These are phyloP conservation scores for Pantherophis alleghaniensis DNA, from an alignment of 2,797 vertebrate genomes.

Conservation along the genomic window DNA sequence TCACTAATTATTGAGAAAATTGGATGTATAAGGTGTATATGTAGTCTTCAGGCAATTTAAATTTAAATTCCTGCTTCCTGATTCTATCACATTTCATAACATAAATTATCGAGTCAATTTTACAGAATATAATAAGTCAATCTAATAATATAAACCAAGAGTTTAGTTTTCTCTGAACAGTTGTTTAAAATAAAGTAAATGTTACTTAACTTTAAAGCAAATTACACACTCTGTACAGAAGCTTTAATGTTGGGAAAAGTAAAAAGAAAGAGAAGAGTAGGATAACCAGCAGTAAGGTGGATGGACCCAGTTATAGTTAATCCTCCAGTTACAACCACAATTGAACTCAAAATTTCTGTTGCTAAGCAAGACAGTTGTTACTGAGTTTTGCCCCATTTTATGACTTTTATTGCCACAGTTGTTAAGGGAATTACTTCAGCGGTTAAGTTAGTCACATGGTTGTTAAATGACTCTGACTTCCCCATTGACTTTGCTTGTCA, in stretches of 20 bases:
- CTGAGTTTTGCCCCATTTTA: background rate
- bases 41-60: slow-evolving; percentile 23
- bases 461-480: background rate
- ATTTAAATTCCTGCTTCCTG: slow-evolving; percentile 21
- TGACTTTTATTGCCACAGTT: background rate
- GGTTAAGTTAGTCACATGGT: background rate
- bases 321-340: background rate
- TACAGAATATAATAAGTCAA: background rate
- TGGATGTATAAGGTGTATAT: background rate
- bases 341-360: background rate
- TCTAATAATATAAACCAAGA: background rate
- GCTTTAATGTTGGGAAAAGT: background rate
- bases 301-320: background rate
- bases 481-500: background rate
- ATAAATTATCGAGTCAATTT: background rate
- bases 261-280: background rate
- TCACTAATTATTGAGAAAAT: slow-evolving; percentile 12
- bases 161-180: background rate
- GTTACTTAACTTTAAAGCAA: background rate
- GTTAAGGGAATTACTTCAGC: background rate
- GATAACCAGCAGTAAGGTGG: background rate
- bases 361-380: background rate
- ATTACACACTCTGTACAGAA: background rate
- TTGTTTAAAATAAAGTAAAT: background rate
- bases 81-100: slow-evolving; percentile 22